Evolutionary conservation across 2,888 invertebrate genomes (phyloP).

Genomic region (Elegia similella): DNA sequence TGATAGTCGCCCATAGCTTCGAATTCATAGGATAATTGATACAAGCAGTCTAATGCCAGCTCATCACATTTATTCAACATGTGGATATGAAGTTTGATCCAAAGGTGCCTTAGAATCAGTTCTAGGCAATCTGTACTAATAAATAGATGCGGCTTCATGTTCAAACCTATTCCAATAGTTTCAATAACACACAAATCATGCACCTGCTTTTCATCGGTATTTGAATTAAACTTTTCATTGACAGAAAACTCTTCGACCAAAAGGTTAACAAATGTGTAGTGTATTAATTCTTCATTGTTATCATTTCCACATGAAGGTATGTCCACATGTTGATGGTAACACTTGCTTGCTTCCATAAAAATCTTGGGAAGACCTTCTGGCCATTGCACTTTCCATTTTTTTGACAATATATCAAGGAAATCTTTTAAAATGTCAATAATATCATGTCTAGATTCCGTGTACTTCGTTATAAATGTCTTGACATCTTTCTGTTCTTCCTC

Average conservation of each 20-base stretch:
- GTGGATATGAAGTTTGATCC: conserved; percentile 69
- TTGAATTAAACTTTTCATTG: conserved; percentile 54
- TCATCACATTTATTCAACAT: conserved; percentile 65
- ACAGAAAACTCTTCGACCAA: conserved; percentile 66
- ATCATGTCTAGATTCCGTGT: conserved; percentile 79
- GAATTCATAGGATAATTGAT: conserved; percentile 68
- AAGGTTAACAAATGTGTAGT: conserved; percentile 61
- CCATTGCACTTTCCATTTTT: conserved; percentile 85
- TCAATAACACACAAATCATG: conserved; percentile 61
- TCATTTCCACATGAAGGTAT: conserved; percentile 61
- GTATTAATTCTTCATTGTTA: conserved; percentile 54
- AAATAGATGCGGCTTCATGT: conserved; percentile 62
- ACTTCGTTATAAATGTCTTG: conserved; percentile 82
- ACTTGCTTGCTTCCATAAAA: conserved; percentile 83
- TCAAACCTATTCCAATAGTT: conserved; percentile 59
- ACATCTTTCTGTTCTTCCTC: conserved; percentile 85
- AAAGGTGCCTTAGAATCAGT: conserved; percentile 60
- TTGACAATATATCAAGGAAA: conserved; percentile 79
- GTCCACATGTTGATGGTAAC: conserved; percentile 72
- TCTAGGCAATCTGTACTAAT: conserved; percentile 56
- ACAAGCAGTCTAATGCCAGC: conserved; percentile 65
- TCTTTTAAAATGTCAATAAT: conserved; percentile 83
- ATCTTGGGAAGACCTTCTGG: conserved; percentile 80
- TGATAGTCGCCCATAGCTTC: conserved; percentile 66
- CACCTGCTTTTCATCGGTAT: conserved; percentile 44